Base-by-base conservation (phyloP, 2,113 vertebrate genomes). In the Vireo altiloquus region DNA sequence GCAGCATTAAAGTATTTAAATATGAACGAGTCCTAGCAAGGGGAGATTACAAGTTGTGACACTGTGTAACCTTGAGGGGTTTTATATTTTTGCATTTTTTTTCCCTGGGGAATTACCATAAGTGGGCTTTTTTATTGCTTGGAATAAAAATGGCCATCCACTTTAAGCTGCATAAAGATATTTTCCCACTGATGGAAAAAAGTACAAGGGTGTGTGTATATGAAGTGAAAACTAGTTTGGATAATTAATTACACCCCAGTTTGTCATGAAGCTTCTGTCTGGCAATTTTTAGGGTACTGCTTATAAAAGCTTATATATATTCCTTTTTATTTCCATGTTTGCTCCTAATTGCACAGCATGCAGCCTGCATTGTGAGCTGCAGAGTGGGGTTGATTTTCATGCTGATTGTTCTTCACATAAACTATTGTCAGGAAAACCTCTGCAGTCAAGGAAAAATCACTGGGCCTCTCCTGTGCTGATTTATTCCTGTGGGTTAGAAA, bases 31-130 rank as follows among this genome's bases (percentile, higher is more conserved):
- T 35, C 75, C 80, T 91, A 96, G 90, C 92, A 91, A 89, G 92
- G 92, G 63, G 86, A 93, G 90, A 95, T 95, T 96, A 94, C 96
- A 92, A 97, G 83, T 91, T 95, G n/a, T 96, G 94, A 79, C 91
- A 91, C 96, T 95, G 94, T 2, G 5, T 53, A 94, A 93, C 96
- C 90, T 95, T 92, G 44, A 40, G 15, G 1, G 2, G 30, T 84
- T 81, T 71, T 53, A 3, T 60, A 69, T 82, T 89, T 91, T 81
- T 90, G 33, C n/a, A 4, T 74, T 83, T 93, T 86, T 78, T 72
- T 54, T 2, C 1, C 3, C 39, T 8, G 27, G 60, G 75, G 68
- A 85, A 72, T 96, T 84, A 89, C 33, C 74, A 1, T 74, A 68
- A 81, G 50, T 82, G 16, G 39, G 39, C 0, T 25, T 69, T 95